A percentile compares a stretch with the other conserved stretches of the same genome.
phyloP scores from a whole-genome alignment of 2,113 vertebrate genomes.

The Crotalus helleri region DNA sequence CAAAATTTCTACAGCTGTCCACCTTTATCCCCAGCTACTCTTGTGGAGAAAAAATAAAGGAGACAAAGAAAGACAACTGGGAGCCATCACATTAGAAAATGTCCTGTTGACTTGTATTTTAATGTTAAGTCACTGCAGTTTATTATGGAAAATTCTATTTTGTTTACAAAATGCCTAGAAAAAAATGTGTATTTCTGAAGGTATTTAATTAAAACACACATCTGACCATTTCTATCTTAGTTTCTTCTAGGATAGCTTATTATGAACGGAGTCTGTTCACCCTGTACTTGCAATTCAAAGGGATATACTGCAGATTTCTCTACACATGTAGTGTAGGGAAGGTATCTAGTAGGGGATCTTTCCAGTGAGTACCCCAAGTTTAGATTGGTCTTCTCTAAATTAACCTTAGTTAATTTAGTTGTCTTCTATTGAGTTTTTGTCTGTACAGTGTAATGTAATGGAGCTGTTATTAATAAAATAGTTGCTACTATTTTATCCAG shows the following conservation, averaged over 20 bases:
- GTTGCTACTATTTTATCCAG: not conserved
- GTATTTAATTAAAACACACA: not conserved
- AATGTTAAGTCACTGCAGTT: not conserved
- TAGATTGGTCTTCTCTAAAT: not conserved
- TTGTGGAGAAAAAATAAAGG: not conserved
- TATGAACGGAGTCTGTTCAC: not conserved
- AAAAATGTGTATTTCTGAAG: not conserved
- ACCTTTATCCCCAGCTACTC: no score
- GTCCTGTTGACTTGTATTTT: not conserved
- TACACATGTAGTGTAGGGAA: not conserved
- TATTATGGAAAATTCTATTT: not conserved
- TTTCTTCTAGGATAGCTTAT: not conserved
- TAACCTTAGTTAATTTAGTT: not conserved
- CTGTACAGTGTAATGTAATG: not conserved
- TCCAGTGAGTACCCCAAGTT: not conserved
- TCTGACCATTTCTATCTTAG: not conserved
- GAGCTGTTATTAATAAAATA: not conserved
- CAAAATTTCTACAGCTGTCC: not conserved
- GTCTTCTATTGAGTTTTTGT: not conserved
- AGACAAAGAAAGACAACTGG: not conserved
- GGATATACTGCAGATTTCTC: not conserved
- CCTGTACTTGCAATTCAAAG: not conserved
- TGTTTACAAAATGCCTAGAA: not conserved
- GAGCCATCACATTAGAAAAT: not conserved
- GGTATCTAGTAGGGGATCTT: not conserved